Base-by-base conservation (phyloP, 2,113 vertebrate species). In the Pterocles orientalis region DNA sequence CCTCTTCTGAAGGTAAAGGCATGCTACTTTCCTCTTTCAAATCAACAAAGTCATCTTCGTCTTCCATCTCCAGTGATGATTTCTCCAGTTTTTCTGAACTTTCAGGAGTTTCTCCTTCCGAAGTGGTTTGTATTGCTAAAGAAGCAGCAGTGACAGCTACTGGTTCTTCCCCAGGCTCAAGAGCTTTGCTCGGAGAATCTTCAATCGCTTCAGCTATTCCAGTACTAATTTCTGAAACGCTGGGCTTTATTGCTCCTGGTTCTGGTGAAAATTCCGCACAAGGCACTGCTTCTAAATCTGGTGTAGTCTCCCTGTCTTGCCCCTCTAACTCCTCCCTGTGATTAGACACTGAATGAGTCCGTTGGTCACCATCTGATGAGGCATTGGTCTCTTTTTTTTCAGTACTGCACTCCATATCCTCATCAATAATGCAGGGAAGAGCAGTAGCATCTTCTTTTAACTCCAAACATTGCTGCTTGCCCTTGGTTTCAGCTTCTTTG, bases 1-100 rank as follows among this genome's bases (percentile, higher is more conserved):
- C 29, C 29, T 73, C 72, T 29, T 86, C 56, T 51, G 94, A 78
- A 68, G 88, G 50, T 83, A 97, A 86, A 82, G 85, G 12, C 54
- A 97, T 58, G 78, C 77, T 97, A 39, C 92, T 91, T 71, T 98
- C 98, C 19, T 96, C 94, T 90, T 98, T 97, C 72, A 98, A 88
- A 88, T 98, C 97, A 82, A 98, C 97, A 61, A 98, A 98, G 45
- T 97, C 98, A 14, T 97, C 97, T 45, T 98, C 98, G 0, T 98
- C 96, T 53, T 97, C 97, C 41, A 98, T 82, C 47, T 97, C 97
- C 65, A 61, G 81, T 48, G 90, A 58, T 80, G 95, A 90, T 28
- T 97, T 97, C 47, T 97, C 96, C 71, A 97, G 21, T 41, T 94
- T 66, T 77, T 97, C 96, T 13, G 85, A 95, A 20, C 84, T 94